Evolutionary conservation across 2,113 vertebrate species (phyloP).

Genomic region (Saccopteryx leptura): DNA sequence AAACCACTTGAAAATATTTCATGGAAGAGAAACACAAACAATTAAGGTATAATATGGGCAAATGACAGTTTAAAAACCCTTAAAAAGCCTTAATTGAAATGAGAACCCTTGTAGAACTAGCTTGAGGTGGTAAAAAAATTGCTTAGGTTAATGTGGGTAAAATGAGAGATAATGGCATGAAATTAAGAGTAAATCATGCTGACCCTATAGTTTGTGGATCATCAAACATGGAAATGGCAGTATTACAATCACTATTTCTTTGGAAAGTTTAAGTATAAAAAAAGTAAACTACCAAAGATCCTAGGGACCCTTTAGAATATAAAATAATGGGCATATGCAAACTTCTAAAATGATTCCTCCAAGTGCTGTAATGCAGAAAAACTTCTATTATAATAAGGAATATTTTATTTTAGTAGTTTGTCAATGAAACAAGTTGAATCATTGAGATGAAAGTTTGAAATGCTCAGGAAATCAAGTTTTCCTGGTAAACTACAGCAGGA

Average conservation of each 20-base stretch:
- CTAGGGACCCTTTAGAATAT: neutral
- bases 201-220: conserved; percentile 60
- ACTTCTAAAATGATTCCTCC: neutral
- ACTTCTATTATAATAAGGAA: neutral
- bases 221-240: conserved; percentile 7
- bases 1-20: conserved; percentile 78
- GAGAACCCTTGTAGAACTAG: conserved; percentile 55
- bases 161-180: conserved; percentile 66
- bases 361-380: neutral
- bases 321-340: neutral
- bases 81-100: conserved; percentile 78
- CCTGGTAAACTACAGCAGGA: neutral
- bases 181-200: conserved; percentile 76
- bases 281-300: neutral
- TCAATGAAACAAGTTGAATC: neutral
- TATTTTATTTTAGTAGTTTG: conserved; percentile 9
- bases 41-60: conserved; percentile 77
- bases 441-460: neutral
- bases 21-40: conserved; percentile 77
- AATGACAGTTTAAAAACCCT: conserved; percentile 77
- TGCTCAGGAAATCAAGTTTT: conserved; percentile 40
- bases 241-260: conserved; percentile 30
- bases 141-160: conserved; percentile 74
- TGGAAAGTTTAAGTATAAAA: neutral
- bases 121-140: conserved; percentile 66